A percentile compares a stretch with the other conserved stretches of the same genome.
phyloP scores from a whole-genome alignment of 2,113 vertebrate genomes.

The Panurus biarmicus region DNA sequence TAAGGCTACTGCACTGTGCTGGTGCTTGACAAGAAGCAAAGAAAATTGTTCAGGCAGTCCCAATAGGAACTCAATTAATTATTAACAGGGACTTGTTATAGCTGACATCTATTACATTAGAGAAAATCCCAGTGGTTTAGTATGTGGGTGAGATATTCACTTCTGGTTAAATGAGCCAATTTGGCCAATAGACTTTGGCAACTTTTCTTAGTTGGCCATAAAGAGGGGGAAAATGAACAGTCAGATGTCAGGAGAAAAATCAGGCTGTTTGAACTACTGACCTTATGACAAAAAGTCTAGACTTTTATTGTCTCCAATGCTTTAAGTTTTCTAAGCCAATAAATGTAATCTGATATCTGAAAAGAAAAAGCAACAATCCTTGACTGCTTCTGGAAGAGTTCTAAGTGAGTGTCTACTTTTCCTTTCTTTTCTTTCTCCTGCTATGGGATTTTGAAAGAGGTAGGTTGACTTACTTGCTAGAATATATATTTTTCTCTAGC shows the following conservation, averaged over 20 bases:
- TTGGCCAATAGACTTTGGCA: constrained; percentile 10
- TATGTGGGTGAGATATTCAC: neutral
- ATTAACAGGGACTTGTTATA: neutral
- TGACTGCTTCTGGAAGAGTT: neutral
- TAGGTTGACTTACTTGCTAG: neutral
- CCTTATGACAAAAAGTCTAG: neutral
- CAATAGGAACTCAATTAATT: constrained; percentile 14
- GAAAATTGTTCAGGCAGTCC: neutral
- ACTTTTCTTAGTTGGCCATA: neutral
- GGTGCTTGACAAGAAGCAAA: neutral
- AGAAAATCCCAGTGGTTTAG: neutral
- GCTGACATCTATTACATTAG: neutral
- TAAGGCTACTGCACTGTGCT: neutral
- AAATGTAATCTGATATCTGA: neutral
- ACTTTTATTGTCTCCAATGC: neutral
- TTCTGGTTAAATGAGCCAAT: constrained; percentile 11
- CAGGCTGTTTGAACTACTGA: neutral
- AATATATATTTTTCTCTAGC: neutral
- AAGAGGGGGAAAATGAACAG: constrained; percentile 34
- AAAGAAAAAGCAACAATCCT: neutral
- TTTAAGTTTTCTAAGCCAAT: constrained; percentile 26
- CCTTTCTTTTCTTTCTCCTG: neutral
- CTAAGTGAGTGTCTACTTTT: neutral
- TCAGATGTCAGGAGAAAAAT: constrained; percentile 15
- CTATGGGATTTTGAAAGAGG: neutral